Evolutionary conservation across 2,113 vertebrate genomes (phyloP), one percentile per base, ranked within the genome.

Genomic region (Myodes glareolus): DNA sequence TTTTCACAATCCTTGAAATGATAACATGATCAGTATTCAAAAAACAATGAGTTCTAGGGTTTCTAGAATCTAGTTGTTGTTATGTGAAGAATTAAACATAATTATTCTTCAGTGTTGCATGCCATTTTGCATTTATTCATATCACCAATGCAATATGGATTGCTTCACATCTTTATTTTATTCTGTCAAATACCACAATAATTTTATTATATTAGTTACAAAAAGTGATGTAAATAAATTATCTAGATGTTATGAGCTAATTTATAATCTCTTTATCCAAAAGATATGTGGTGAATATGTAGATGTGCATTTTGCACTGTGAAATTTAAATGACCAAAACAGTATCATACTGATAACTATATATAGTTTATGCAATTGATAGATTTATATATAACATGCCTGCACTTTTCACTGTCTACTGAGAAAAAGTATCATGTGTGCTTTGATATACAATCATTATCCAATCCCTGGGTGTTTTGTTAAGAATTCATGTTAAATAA

Each of bases 261-360:
- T 31, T 14, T 52, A 92, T 65, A 55, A 23, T 55, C 39, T 72
- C 36, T 25, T 65, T 67, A 8, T 21, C 65, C 39, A 52, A 55
- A 3, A 3, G 1, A 58, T 87, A 55, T 70, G 14, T 73, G 47
- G 10, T 61, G 10, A 72, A n/a, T 47, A 70, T 12, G 36, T 65
- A 52, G 23, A 68, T 78, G 82, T 96, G 45, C 7, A 73, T 94
- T 81, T 86, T 80, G 31, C 1, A 31, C 50, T 65, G 73, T 77
- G 47, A 13, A 84, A 97, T 91, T 72, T 94, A 75, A 92, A 75
- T 63, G 0, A 67, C 39, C 31, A 92, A 95, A 76, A n/a, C 39
- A 90, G 12, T 68, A 80, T 90, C 85, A 87, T 88, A 81, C 47
- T 55, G 58, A 85, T 52, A 84, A 47, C 70, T 75, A 76, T 87